A percentile compares a stretch with the other conserved stretches of the same genome.
Conservation (phyloP, 2,113 vertebrate genomes). For the Planiliza haematocheilus region DNA sequence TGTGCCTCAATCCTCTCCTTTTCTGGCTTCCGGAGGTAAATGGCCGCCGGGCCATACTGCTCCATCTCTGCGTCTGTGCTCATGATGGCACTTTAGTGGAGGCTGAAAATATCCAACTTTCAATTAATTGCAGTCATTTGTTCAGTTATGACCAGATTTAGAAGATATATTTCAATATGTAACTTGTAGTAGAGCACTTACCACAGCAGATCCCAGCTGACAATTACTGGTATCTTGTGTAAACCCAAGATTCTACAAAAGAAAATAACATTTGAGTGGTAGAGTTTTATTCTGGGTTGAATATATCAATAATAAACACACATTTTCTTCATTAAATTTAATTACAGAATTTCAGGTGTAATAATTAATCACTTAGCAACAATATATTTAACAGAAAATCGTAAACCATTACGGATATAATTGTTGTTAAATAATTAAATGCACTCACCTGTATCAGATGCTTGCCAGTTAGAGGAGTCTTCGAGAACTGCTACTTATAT, state of each 20-base stretch:
- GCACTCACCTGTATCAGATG: constrained; percentile 24
- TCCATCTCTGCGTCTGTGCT: too few species aligned
- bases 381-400: not conserved
- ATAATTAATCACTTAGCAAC: too few species aligned
- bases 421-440: constrained; percentile 12
- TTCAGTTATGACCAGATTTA: not conserved
- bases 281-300: too few species aligned
- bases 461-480: constrained; percentile 14
- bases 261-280: not conserved
- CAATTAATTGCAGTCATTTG: too few species aligned
- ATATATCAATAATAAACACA: too few species aligned
- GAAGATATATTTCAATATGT: not conserved
- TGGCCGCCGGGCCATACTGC: too few species aligned
- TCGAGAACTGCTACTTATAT: constrained; percentile 22
- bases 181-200: not conserved
- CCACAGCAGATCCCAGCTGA: constrained; percentile 3
- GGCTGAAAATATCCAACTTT: constrained; percentile 5
- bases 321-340: too few species aligned
- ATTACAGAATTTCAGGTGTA: too few species aligned
- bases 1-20: constrained; percentile 36
- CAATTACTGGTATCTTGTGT: constrained; percentile 3
- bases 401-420: too few species aligned
- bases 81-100: constrained; percentile 11
- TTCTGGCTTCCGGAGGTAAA: too few species aligned
- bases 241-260: constrained; percentile 14